Conservation (phyloP, 1,140 invertebrate genomes). For the Leptestheria dahalacensis region DNA sequence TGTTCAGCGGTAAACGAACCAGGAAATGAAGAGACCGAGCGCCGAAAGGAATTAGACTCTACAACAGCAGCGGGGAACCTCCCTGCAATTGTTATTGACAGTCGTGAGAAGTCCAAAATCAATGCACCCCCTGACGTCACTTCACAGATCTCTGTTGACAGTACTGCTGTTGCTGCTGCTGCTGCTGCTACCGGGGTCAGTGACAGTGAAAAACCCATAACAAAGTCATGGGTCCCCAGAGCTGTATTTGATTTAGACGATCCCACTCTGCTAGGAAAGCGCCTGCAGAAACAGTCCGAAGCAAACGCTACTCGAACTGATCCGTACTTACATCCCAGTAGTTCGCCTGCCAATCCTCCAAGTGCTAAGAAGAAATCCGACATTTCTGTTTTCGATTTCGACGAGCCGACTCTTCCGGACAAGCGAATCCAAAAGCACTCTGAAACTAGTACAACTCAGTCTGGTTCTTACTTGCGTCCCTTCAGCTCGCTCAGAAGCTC, state of each 20-base stretch:
- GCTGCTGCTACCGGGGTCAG: background rate
- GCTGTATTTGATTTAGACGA: constrained; percentile 9
- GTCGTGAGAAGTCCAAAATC: background rate
- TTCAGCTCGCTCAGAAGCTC: too few species aligned
- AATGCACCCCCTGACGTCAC: background rate
- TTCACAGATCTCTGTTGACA: background rate
- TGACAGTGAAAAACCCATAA: background rate
- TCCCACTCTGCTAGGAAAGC: background rate
- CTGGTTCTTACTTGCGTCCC: too few species aligned
- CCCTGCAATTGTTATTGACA: background rate
- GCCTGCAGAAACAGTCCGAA: background rate
- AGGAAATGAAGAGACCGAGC: background rate
- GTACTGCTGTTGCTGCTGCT: background rate
- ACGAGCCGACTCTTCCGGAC: too few species aligned
- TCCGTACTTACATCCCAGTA: background rate
- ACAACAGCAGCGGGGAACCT: background rate
- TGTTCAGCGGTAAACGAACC: background rate
- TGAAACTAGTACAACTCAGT: too few species aligned
- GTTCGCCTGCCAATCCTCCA: too few species aligned
- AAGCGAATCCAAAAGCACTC: too few species aligned
- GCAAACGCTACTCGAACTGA: background rate
- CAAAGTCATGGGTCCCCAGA: constrained; percentile 2
- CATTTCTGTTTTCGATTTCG: too few species aligned
- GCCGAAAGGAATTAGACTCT: background rate
- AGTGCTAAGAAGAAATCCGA: too few species aligned